These are phyloP conservation scores for Schizothorax lantsangensis DNA, from an alignment of 2,797 vertebrate species.

Conservation along the genomic window DNA sequence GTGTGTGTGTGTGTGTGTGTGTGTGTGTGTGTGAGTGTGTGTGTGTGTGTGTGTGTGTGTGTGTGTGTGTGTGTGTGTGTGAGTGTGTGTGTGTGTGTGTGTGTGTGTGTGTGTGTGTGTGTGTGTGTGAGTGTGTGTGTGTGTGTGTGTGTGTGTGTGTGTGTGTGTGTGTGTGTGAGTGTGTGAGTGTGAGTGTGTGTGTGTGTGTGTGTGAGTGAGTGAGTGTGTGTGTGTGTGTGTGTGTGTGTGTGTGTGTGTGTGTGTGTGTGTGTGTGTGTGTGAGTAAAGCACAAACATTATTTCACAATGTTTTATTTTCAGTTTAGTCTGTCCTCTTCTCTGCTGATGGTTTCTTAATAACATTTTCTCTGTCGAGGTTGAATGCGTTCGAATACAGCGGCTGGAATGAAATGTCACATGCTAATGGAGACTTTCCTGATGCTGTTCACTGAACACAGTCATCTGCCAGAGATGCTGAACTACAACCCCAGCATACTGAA, in stretches of 20 bases:
- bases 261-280: not conserved
- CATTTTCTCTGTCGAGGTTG: not conserved
- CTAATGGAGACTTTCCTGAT: not conserved
- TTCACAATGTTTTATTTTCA: not conserved
- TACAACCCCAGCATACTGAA: not conserved
- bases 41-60: not conserved
- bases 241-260: not conserved
- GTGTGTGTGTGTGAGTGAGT: too few species aligned
- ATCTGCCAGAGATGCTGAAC: not conserved
- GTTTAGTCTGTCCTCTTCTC: not conserved
- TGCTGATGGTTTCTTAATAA: not conserved
- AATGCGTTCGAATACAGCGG: not conserved
- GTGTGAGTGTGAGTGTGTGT: too few species aligned
- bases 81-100: too few species aligned
- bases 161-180: too few species aligned
- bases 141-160: too few species aligned
- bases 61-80: too few species aligned
- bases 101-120: too few species aligned
- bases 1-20: too few species aligned
- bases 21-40: not conserved
- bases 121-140: too few species aligned
- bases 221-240: too few species aligned
- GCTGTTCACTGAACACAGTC: not conserved
- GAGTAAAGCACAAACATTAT: not conserved
- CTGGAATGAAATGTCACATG: slow-evolving; percentile 7